A percentile compares a stretch with the other conserved stretches of the same genome.
These are phyloP conservation scores for Abrostola triplasia DNA, from an alignment of 2,888 invertebrate genomes.

Conservation along the genomic window DNA sequence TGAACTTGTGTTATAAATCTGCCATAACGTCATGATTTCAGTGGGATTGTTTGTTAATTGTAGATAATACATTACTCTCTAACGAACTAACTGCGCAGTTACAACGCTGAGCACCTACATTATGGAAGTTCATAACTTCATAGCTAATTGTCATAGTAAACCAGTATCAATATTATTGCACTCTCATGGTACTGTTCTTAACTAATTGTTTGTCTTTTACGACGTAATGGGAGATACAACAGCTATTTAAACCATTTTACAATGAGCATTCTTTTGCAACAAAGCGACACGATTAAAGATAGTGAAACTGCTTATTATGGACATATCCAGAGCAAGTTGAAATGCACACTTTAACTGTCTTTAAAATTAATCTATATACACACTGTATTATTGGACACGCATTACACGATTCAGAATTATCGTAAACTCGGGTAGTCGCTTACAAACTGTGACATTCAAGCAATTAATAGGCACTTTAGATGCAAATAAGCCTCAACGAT, in stretches of 20 bases:
- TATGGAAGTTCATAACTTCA: constrained; percentile 18
- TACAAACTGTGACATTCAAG: constrained; percentile 54
- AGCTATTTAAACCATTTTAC: not conserved
- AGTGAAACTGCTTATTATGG: not conserved
- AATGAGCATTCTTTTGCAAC: constrained; percentile 3
- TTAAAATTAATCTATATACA: not conserved
- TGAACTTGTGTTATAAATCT: constrained; percentile 72
- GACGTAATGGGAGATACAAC: not conserved
- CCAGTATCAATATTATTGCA: constrained; percentile 17
- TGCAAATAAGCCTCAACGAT: constrained; percentile 68
- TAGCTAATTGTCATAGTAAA: constrained; percentile 25
- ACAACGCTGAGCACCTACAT: constrained; percentile 28
- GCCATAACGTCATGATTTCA: constrained; percentile 64
- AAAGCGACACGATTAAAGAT: not conserved
- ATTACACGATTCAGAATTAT: constrained; percentile 42
- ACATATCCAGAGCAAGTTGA: not conserved
- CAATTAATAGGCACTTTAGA: constrained; percentile 72
- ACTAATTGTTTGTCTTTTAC: not conserved
- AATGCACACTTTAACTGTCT: not conserved
- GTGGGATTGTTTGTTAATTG: constrained; percentile 66
- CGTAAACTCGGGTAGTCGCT: constrained; percentile 46
- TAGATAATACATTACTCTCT: constrained; percentile 58
- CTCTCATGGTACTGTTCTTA: constrained; percentile 9
- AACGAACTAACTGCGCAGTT: constrained; percentile 53
- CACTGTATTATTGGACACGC: constrained; percentile 37